These are phyloP conservation scores for Stigmatopora nigra DNA, from an alignment of 2,113 vertebrate genomes.

Conservation along the genomic window DNA sequence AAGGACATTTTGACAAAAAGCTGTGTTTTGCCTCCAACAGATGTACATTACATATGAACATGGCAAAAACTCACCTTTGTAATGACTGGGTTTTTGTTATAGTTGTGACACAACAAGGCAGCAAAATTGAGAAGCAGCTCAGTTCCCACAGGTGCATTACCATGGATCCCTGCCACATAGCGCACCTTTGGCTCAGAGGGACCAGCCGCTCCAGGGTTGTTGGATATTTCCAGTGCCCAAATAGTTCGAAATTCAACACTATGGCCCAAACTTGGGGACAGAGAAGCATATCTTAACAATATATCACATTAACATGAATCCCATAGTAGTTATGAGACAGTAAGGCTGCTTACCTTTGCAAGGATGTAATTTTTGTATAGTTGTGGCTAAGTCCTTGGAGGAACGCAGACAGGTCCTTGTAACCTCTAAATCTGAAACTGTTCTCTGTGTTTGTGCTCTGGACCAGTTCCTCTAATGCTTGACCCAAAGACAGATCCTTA, in stretches of 20 bases:
- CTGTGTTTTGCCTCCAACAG: not conserved
- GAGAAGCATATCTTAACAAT: not conserved
- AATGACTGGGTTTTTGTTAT: conserved; percentile 84
- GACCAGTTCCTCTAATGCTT: conserved; percentile 79
- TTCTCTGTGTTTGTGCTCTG: conserved; percentile 69
- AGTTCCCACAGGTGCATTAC: conserved; percentile 89
- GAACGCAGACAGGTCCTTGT: conserved; percentile 79
- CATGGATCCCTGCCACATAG: conserved; percentile 89
- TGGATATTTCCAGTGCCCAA: conserved; percentile 92
- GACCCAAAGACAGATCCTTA: conserved; percentile 82
- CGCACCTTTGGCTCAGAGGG: conserved; percentile 89
- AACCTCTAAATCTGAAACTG: conserved; percentile 79
- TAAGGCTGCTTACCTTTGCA: conserved; percentile 61
- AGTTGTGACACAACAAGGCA: conserved; percentile 87
- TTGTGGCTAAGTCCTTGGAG: conserved; percentile 82
- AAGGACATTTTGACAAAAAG: not conserved
- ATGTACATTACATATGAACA: not conserved
- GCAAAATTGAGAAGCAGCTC: conserved; percentile 91
- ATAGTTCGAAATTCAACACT: conserved; percentile 85
- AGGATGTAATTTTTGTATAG: conserved; percentile 84
- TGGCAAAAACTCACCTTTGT: conserved; percentile 73
- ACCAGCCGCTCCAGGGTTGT: conserved; percentile 80
- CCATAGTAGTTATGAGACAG: not conserved
- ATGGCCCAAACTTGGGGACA: conserved; percentile 79
- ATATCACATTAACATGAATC: not conserved